Conservation (phyloP, 2,888 invertebrate species). For the Erannis defoliaria region DNA sequence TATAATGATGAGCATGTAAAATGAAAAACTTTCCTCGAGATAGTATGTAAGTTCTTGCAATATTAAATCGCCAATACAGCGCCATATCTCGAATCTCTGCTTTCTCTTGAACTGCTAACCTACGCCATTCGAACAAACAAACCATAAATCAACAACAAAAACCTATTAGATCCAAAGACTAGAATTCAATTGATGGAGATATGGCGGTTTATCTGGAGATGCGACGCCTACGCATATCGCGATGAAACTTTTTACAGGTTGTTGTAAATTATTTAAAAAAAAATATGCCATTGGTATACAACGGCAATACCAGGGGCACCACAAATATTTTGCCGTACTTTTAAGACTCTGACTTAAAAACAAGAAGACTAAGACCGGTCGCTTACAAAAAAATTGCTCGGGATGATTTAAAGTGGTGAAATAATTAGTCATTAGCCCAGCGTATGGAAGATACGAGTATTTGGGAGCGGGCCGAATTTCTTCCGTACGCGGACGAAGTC, state of each 20-base stretch:
- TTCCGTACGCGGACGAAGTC: no score
- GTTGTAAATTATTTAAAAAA: conserved; percentile 48
- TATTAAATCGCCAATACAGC: conserved; percentile 52
- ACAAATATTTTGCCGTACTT: no score
- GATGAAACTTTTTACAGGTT: conserved; percentile 56
- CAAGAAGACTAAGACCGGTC: no score
- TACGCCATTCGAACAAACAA: conserved; percentile 62
- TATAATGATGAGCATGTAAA: no score
- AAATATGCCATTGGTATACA: no score
- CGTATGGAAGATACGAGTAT: no score
- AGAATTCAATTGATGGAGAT: conserved; percentile 62
- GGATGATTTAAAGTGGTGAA: no score
- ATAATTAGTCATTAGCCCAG: no score
- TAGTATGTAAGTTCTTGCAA: conserved; percentile 28
- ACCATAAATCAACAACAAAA: conserved; percentile 64
- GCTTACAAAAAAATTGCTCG: no score
- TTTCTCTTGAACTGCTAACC: conserved; percentile 57
- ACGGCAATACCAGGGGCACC: no score
- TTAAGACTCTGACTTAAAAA: no score
- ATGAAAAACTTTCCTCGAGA: conserved; percentile 35
- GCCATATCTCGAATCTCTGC: conserved; percentile 52
- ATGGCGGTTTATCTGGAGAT: conserved; percentile 53
- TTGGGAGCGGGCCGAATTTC: no score
- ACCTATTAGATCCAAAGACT: conserved; percentile 65
- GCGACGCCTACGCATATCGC: conserved; percentile 57